Evolutionary conservation across 2,888 invertebrate species (phyloP), one percentile per base, ranked within the genome.

Genomic region (Erebia palarica): DNA sequence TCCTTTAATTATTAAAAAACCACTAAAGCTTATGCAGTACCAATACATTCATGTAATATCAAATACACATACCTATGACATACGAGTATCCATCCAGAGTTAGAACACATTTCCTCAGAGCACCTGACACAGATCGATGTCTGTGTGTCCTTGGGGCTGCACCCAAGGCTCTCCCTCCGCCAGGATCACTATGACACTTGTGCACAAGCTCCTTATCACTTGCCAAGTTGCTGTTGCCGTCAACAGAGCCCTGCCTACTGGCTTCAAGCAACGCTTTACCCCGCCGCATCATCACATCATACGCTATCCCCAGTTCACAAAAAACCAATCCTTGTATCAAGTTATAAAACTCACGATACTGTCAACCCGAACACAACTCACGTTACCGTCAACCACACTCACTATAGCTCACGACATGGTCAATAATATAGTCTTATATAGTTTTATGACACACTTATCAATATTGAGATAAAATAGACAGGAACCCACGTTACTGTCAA

Each of bases 31-130:
- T 53, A 16, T 1, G 16, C 16, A 53, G n/a, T 18, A 18, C 55
- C 10, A 18, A 55, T 7, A 27, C 14, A 27, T 1, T 27, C 3
- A 0, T 49, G 49, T 63, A 49, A 63, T 63, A 21, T 63, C 49
- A 59, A 59, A 49, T 68, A 70, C 63, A 93, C 96, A 95, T 90
- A 97, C 97, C 97, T 94, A 97, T 97, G 80, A 97, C 97, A 90
- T 97, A 97, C 76, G 96, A 96, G 92, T 97, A 97, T 81, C 97
- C 97, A 87, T 97, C 97, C 78, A 97, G 94, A 63, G 96, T 97
- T 77, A 97, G 95, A 75, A 97, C 96, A 92, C 97, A 97, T 91
- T 96, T 96, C 83, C 96, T 94, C 36, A 96, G 94, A 73, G 95
- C 95, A 80, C 94, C 91, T 75, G 94, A 94, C 70, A 94, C 86